phyloP scores from a whole-genome alignment of 2,797 vertebrate genomes.

The Harpagifer antarcticus region DNA sequence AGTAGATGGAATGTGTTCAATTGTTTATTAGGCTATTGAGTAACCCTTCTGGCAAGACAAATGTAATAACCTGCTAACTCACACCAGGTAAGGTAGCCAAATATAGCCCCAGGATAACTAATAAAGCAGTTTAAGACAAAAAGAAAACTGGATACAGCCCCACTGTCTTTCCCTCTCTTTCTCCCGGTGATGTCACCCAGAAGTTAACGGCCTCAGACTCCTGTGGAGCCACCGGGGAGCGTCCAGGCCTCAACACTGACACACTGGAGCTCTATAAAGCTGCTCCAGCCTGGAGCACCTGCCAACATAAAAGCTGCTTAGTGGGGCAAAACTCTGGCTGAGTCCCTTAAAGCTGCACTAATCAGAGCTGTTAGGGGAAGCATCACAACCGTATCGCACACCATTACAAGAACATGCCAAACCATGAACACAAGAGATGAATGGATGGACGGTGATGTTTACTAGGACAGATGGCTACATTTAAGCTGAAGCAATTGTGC shows the following conservation, averaged over 20 bases:
- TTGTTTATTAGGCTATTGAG: conserved; percentile 10
- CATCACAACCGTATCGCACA: conserved; percentile 54
- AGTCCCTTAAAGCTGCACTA: conserved; percentile 80
- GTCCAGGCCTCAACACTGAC: conserved; percentile 66
- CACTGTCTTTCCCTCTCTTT: conserved; percentile 5
- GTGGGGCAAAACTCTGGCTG: conserved; percentile 63
- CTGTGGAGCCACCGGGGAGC: conserved; percentile 28
- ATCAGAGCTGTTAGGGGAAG: conserved; percentile 75
- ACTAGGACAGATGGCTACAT: neutral
- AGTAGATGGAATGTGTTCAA: conserved; percentile 4
- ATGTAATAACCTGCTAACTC: neutral
- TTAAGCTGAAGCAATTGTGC: neutral
- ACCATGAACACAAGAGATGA: conserved; percentile 7
- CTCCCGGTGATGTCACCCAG: conserved; percentile 1
- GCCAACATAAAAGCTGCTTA: conserved; percentile 79
- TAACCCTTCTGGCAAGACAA: neutral
- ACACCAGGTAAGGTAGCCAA: neutral
- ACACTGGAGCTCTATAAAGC: conserved; percentile 56
- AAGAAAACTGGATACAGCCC: neutral
- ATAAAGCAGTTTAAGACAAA: neutral
- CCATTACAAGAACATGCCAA: conserved; percentile 59
- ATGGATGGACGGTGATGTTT: neutral
- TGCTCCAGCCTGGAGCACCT: conserved; percentile 43
- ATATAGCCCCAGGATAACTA: neutral
- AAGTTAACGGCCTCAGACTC: conserved; percentile 28